phyloP scores from a whole-genome alignment of 2,888 invertebrate genomes.

The Ornithoptera priamus region DNA sequence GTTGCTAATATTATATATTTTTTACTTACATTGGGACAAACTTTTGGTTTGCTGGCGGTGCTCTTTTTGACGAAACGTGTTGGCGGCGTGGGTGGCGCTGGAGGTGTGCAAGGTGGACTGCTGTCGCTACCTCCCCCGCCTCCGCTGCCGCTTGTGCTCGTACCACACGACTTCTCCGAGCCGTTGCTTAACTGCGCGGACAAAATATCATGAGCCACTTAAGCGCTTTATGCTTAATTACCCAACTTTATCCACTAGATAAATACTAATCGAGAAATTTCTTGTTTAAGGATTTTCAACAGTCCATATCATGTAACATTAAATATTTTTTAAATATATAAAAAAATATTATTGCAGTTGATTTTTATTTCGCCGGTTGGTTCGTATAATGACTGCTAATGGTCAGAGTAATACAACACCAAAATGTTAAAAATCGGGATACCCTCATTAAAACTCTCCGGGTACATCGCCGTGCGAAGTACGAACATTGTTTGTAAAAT shows the following conservation, averaged over 20 bases:
- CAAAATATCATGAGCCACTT: conserved; percentile 28
- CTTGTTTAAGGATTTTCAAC: not conserved
- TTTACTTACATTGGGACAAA: conserved; percentile 50
- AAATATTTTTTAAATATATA: too few species aligned
- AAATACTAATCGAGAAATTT: conserved; percentile 14
- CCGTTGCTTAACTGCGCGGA: conserved; percentile 62
- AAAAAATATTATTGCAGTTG: not conserved
- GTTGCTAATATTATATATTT: too few species aligned
- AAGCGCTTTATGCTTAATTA: conserved; percentile 29
- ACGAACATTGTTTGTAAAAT: conserved; percentile 49
- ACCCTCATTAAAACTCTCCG: conserved; percentile 41
- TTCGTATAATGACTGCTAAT: too few species aligned
- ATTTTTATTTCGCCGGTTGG: too few species aligned
- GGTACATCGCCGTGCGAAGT: conserved; percentile 45
- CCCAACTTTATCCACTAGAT: conserved; percentile 27
- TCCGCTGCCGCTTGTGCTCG: conserved; percentile 42
- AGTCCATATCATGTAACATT: too few species aligned
- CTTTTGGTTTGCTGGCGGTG: conserved; percentile 51
- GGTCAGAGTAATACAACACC: not conserved
- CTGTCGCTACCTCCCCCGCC: conserved; percentile 51
- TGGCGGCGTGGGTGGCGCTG: conserved; percentile 59
- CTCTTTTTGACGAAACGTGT: conserved; percentile 51
- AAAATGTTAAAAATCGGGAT: conserved; percentile 31
- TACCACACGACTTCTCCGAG: conserved; percentile 56
- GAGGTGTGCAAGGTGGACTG: conserved; percentile 71